Percentiles rank a stretch among this genome's conserved stretches.
Evolutionary conservation across 2,888 invertebrate species (phyloP).

Genomic region (Lomographa bimaculata): DNA sequence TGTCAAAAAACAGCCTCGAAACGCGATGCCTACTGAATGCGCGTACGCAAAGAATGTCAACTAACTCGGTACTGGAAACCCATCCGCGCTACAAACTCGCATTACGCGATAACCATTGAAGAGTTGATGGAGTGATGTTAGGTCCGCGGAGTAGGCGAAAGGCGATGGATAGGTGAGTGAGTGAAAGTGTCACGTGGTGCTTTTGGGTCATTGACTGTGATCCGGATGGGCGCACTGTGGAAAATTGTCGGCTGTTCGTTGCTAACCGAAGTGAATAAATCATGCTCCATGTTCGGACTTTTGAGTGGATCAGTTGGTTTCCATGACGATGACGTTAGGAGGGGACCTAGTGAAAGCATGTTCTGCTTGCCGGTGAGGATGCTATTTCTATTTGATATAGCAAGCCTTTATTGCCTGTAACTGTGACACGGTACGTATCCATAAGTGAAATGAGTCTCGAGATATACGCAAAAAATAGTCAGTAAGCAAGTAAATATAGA

Average conservation of each 20-base stretch:
- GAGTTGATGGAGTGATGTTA: neutral
- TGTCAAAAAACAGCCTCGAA: slow-evolving; percentile 49
- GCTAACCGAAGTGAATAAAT: slow-evolving; percentile 19
- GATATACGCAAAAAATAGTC: too few relatives aligned
- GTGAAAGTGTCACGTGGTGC: slow-evolving; percentile 43
- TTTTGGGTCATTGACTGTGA: slow-evolving; percentile 50
- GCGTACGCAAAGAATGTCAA: slow-evolving; percentile 22
- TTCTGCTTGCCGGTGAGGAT: too few relatives aligned
- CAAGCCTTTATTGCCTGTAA: too few relatives aligned
- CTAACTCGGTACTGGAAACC: slow-evolving; percentile 9
- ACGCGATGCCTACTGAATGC: slow-evolving; percentile 18
- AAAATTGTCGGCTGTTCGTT: slow-evolving; percentile 38
- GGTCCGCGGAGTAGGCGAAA: slow-evolving; percentile 7
- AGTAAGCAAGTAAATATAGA: too few relatives aligned
- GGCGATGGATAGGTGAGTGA: slow-evolving; percentile 25
- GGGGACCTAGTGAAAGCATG: too few relatives aligned
- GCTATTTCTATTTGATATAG: too few relatives aligned
- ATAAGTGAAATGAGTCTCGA: too few relatives aligned
- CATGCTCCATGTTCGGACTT: slow-evolving; percentile 1
- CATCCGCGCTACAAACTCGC: slow-evolving; percentile 11
- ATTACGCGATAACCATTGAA: slow-evolving; percentile 9
- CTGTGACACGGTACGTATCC: too few relatives aligned
- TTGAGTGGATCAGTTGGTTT: neutral
- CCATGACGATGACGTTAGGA: too few relatives aligned
- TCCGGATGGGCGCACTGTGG: slow-evolving; percentile 45